Percentiles rank a stretch among this genome's conserved stretches.
These are phyloP conservation scores for Heliangelus exortis DNA, from an alignment of 2,797 vertebrate species.

Conservation along the genomic window DNA sequence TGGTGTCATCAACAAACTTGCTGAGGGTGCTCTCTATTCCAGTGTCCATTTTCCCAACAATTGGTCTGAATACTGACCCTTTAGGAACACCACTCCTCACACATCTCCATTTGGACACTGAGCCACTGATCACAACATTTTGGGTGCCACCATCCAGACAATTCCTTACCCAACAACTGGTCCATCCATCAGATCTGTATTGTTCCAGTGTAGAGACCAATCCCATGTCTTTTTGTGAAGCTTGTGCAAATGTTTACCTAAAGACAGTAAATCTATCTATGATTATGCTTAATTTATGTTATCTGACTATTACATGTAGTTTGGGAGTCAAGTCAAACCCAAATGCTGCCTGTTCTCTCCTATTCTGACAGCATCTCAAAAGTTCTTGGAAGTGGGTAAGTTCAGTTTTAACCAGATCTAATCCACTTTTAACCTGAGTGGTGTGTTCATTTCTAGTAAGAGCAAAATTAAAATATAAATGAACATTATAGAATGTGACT, in stretches of 20 bases:
- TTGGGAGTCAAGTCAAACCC: not conserved
- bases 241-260: not conserved
- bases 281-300: not conserved
- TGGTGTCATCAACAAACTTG: too few species aligned
- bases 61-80: too few species aligned
- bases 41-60: too few species aligned
- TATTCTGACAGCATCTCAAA: not conserved
- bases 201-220: not conserved
- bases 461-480: not conserved
- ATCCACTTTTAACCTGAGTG: not conserved
- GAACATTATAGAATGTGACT: not conserved
- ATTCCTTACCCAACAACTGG: too few species aligned
- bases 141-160: too few species aligned
- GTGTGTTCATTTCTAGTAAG: fast-evolving
- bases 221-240: not conserved
- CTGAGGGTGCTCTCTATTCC: too few species aligned
- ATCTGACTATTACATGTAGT: not conserved
- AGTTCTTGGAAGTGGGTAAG: not conserved
- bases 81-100: too few species aligned
- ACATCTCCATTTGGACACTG: too few species aligned
- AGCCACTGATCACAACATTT: too few species aligned
- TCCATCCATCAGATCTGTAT: too few species aligned
- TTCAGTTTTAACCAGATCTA: not conserved
- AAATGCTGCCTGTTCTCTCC: not conserved
- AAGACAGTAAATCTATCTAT: not conserved